Evolutionary conservation across 1,140 invertebrate species (phyloP).

Genomic region (Cotesia glomerata): DNA sequence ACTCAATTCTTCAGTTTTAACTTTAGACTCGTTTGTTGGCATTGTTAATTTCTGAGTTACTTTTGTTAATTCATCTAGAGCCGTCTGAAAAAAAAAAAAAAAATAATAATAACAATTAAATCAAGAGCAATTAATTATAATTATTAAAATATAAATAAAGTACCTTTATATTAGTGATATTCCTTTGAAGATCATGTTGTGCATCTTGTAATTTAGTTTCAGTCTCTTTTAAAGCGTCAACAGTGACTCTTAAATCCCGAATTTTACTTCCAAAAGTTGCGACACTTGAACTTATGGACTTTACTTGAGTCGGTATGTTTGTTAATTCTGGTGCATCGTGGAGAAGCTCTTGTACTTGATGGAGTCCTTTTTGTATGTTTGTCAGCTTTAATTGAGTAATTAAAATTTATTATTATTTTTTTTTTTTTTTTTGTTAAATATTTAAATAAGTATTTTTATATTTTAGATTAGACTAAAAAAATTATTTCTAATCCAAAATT

Average conservation of each 20-base stretch:
- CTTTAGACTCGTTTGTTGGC: slow-evolving; percentile 52
- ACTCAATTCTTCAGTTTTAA: slow-evolving; percentile 56
- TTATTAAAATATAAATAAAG: slow-evolving; percentile 1
- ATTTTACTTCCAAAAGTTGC: slow-evolving; percentile 68
- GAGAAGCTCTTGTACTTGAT: slow-evolving; percentile 65
- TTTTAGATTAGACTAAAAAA: no score
- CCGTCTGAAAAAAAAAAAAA: slow-evolving; percentile 39
- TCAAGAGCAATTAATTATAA: background rate
- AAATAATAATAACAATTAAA: no score
- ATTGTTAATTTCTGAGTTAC: slow-evolving; percentile 47
- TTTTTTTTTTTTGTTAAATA: background rate
- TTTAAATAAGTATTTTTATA: no score
- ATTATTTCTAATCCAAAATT: no score
- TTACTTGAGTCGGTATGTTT: slow-evolving; percentile 64
- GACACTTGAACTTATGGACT: slow-evolving; percentile 64
- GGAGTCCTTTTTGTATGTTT: slow-evolving; percentile 61
- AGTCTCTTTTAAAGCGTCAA: slow-evolving; percentile 53
- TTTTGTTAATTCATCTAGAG: slow-evolving; percentile 46
- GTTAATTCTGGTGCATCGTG: slow-evolving; percentile 66
- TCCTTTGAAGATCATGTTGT: slow-evolving; percentile 53
- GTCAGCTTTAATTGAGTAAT: slow-evolving; percentile 48
- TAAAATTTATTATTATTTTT: background rate
- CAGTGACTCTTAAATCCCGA: slow-evolving; percentile 55
- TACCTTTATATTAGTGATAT: slow-evolving; percentile 60
- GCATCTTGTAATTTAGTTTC: slow-evolving; percentile 50